phyloP scores from a whole-genome alignment of 2,797 vertebrate species.

The Lophius americanus region DNA sequence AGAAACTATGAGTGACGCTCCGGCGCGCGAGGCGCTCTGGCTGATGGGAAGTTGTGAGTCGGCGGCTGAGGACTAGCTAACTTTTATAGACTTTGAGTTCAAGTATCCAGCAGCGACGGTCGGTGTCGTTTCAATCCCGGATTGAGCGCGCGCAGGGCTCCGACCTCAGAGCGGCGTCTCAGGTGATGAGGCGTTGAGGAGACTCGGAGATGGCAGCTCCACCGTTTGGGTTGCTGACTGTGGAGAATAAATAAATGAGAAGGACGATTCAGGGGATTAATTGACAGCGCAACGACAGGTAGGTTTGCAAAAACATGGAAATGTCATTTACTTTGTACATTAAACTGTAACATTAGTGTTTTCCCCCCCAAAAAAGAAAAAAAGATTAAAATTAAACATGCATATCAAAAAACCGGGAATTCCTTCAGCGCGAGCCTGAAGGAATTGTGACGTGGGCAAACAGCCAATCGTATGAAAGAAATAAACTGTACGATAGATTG shows the following conservation, averaged over 20 bases:
- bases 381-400: no score
- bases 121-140: conserved; percentile 47
- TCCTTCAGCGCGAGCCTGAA: no score
- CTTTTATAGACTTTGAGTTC: conserved; percentile 75
- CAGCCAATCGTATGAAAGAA: conserved; percentile 17
- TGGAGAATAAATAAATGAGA: conserved; percentile 85
- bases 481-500: conserved; percentile 2
- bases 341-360: background rate
- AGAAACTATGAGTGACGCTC: conserved; percentile 52
- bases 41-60: conserved; percentile 69
- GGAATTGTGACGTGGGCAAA: background rate
- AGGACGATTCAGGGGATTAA: conserved; percentile 75
- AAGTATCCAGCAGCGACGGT: conserved; percentile 42
- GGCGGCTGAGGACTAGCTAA: conserved; percentile 68
- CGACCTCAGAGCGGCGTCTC: conserved; percentile 20
- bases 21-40: conserved; percentile 34
- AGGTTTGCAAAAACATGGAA: conserved; percentile 20
- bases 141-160: conserved; percentile 47
- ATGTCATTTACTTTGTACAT: background rate
- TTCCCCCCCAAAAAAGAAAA: no score
- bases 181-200: conserved; percentile 56
- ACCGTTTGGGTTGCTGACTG: conserved; percentile 70
- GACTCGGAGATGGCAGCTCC: conserved; percentile 75
- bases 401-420: no score
- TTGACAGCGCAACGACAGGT: conserved; percentile 82